Evolutionary conservation across 1,140 invertebrate species (phyloP), one percentile per base, ranked within the genome.

Genomic region (Epicauta chinensis): DNA sequence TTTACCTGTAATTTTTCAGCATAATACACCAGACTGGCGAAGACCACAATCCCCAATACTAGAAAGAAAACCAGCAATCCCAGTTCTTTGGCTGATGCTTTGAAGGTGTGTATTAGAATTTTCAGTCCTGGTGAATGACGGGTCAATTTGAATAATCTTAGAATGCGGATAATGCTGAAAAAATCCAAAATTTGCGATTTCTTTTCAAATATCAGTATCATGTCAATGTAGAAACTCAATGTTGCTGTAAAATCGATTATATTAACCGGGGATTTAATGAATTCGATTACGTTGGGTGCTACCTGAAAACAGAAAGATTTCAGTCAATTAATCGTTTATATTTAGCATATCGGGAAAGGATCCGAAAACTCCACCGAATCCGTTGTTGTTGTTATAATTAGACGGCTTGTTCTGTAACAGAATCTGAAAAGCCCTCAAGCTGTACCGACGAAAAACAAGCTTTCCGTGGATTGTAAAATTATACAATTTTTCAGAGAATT

Each of bases 211-310:
- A 65, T 61, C 38, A 96, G 73, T 65, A 58, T 61, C 67, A 94
- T 75, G 72, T 98, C 95, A 59, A 98, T 87, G 79, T 98, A 94
- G 78, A 99, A 99, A 69, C 93, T 98, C 66, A 98, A 76, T 3
- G 97, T 99, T 34, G 97, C 97, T 49, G 98, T 89, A 76, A 98
- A 94, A 74, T 99, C 97, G 72, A 99, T 99, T 70, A 98, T 86
- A 73, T 97, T 98, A 55, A 97, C 89, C 49, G 91, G 93, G 53
- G 89, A 91, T 72, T 87, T 90, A 64, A 96, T 83, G 75, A 97
- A 97, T 65, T 87, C 84, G 66, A 68, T 62, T 51, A 86, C 76
- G 66, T 84, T 87, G 3, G 86, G 93, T 23, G 87, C 86, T 55
- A 93, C 90, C 76, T 87, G 71, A 37, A 72, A 81, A 70, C 62